Evolutionary conservation across 2,113 vertebrate species (phyloP).

Genomic region (Butorides virescens): DNA sequence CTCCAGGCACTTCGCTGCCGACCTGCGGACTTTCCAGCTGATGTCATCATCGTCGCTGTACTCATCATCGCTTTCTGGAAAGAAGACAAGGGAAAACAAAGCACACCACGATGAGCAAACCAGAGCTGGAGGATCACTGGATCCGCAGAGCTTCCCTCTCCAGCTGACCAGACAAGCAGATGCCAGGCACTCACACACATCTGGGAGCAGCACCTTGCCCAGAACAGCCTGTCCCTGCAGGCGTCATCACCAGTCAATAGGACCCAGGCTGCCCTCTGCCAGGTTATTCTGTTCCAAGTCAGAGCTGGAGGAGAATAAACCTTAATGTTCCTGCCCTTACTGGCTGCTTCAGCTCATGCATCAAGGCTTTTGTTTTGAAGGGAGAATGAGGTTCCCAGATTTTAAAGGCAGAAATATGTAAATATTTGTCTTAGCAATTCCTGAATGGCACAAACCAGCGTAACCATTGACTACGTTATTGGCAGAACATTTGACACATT

Average conservation of each 20-base stretch:
- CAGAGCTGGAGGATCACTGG: not conserved
- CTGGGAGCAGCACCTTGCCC: not conserved
- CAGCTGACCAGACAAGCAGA: not conserved
- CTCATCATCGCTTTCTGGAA: slow-evolving; percentile 87
- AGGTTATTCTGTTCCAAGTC: not conserved
- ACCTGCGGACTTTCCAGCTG: slow-evolving; percentile 96
- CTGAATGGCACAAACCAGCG: not conserved
- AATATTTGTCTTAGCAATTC: not conserved
- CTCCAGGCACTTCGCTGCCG: slow-evolving; percentile 89
- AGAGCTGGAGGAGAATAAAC: not conserved
- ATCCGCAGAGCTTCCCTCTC: not conserved
- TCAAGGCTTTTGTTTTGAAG: not conserved
- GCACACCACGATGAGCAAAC: not conserved
- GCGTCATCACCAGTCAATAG: not conserved
- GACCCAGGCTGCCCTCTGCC: not conserved
- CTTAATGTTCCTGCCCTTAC: not conserved
- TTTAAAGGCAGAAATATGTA: not conserved
- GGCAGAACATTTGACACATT: not conserved
- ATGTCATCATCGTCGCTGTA: slow-evolving; percentile 93
- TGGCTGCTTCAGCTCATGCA: not conserved
- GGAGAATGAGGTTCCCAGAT: not conserved
- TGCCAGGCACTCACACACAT: not conserved
- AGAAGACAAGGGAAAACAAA: not conserved
- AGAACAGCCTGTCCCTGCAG: not conserved
- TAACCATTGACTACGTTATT: not conserved